Base-by-base conservation (phyloP, 1,140 invertebrate genomes). In the Harpegnathos saltator region DNA sequence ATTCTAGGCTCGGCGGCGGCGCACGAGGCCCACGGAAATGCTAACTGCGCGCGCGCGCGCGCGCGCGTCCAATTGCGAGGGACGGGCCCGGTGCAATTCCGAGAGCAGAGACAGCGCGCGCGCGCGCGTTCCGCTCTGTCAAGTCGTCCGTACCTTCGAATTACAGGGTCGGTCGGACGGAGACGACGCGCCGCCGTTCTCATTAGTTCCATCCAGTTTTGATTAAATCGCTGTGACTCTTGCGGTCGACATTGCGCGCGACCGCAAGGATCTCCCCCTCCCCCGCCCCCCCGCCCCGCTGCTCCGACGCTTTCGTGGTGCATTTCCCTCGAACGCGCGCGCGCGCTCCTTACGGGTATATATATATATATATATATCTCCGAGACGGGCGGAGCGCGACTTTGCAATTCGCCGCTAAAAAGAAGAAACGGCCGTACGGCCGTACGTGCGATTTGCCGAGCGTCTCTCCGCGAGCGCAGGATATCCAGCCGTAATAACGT, bases 151-250 rank as follows among this genome's bases (percentile, higher is more conserved):
- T 75, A 63, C 50, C 17, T 71, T 59, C 22, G 15, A 81, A 75
- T 83, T 83, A 77, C 56, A 83, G 66, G 71, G 73, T 75, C 33
- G 78, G n/a, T n/a, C n/a, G n/a, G n/a, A n/a, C n/a, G n/a, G n/a
- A n/a, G 48, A 71, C 29, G 29, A 54, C 4, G 0, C 38, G 19
- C 61, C 68, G 50, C 38, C 48, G 29, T n/a, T 26, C 44, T 75
- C 81, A 66, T 86, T 78, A 83, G 22, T 58, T 83, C 68, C 80
- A 87, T 87, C 80, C 38, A 44, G 71, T 61, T 81, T 69, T 61
- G 80, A 86, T 86, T 86, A 86, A 87, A 86, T 77, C 69, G 59
- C 65, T 22, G 52, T 19, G 56, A 19, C 50, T 75, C 11, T 68
- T 52, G 69, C 65, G 71, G 62, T 81, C 29, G 56, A 29, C 29